Evolutionary conservation across 1,140 invertebrate species (phyloP).

Genomic region (Pseudachorutes palmiensis): DNA sequence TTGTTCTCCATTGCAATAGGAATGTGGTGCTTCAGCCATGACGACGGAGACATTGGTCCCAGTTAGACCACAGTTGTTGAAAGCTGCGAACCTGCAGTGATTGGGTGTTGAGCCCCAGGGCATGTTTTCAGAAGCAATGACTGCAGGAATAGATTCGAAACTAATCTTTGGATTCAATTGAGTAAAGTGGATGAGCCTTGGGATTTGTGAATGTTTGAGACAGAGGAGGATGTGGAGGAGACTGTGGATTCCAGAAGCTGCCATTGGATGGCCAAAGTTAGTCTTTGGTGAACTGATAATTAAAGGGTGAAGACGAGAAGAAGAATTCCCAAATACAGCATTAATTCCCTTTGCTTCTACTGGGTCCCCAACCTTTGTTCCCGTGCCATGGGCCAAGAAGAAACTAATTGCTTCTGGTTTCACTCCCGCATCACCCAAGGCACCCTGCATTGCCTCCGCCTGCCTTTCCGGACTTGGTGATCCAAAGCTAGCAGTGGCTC

Average conservation of each 20-base stretch:
- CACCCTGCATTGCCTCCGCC: slow-evolving; percentile 45
- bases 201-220: neutral
- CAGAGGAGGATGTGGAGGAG: neutral
- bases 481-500: slow-evolving; percentile 15
- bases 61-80: neutral
- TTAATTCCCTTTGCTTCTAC: neutral
- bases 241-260: neutral
- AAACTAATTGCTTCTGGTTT: slow-evolving; percentile 42
- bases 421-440: slow-evolving; percentile 47
- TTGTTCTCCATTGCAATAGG: neutral
- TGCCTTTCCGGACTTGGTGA: slow-evolving; percentile 47
- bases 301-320: neutral
- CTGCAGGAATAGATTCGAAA: neutral
- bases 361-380: slow-evolving; percentile 59
- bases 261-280: neutral
- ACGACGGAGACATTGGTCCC: neutral
- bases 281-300: neutral
- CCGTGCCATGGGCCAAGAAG: slow-evolving; percentile 47
- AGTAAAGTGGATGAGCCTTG: neutral
- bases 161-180: neutral
- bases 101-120: neutral
- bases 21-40: neutral
- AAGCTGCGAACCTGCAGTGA: neutral
- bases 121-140: neutral
- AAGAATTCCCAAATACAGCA: neutral